Conservation (phyloP, 2,113 vertebrate species). For the Perognathus longimembris region DNA sequence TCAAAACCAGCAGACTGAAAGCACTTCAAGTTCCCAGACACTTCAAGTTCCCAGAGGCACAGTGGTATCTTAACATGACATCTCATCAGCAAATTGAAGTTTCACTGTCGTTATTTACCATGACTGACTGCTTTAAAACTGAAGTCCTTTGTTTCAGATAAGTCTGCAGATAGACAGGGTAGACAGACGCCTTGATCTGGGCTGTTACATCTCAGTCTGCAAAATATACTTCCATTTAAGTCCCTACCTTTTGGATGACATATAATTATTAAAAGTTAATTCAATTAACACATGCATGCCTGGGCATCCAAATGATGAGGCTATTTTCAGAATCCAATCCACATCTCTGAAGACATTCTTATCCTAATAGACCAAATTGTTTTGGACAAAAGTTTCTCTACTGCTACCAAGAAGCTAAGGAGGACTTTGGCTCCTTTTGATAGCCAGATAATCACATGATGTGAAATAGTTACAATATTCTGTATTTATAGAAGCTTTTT, state of each 20-base stretch:
- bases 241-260: conserved; percentile 68
- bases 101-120: conserved; percentile 24
- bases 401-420: background rate
- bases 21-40: background rate
- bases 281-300: conserved; percentile 78
- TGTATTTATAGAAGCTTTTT: background rate
- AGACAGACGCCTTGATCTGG: background rate
- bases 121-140: conserved; percentile 30
- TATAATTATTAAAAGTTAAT: conserved; percentile 82
- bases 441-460: background rate
- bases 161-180: conserved; percentile 27
- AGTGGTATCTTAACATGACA: conserved; percentile 57
- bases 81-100: conserved; percentile 57
- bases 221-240: conserved; percentile 61
- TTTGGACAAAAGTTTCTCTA: background rate
- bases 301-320: background rate
- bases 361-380: background rate
- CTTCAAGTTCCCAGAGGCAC: conserved; percentile 3
- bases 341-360: conserved; percentile 20
- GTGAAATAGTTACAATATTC: background rate
- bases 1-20: conserved; percentile 48
- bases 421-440: background rate
- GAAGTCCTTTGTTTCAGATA: conserved; percentile 17
- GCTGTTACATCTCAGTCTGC: conserved; percentile 63
- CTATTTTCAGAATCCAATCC: background rate